Evolutionary conservation across 2,888 invertebrate genomes (phyloP).

Genomic region (Polyploca ridens): DNA sequence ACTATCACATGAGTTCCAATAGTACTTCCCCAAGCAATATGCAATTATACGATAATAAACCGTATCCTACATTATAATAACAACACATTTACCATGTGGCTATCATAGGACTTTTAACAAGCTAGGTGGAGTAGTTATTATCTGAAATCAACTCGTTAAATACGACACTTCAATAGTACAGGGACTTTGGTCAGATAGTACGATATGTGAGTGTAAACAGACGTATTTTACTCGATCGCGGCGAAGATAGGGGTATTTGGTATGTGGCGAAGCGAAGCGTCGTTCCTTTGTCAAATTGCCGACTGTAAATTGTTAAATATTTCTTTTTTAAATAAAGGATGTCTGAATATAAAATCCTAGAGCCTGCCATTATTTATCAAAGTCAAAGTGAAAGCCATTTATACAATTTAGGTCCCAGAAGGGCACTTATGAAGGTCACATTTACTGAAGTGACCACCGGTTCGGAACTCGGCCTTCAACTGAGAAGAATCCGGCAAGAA

Average conservation of each 20-base stretch:
- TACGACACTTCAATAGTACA: conserved; percentile 67
- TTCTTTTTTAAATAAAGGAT: too few species aligned
- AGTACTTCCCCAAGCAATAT: conserved; percentile 6
- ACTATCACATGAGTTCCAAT: conserved; percentile 18
- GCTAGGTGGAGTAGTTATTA: conserved; percentile 41
- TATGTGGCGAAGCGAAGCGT: neutral
- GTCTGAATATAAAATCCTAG: too few species aligned
- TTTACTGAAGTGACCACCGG: too few species aligned
- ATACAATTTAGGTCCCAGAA: too few species aligned
- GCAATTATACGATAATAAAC: neutral
- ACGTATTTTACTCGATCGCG: conserved; percentile 2
- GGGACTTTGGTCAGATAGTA: neutral
- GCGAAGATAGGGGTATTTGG: neutral
- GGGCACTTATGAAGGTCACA: too few species aligned
- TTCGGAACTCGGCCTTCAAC: too few species aligned
- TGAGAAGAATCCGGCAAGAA: too few species aligned
- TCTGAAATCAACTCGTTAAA: conserved; percentile 68
- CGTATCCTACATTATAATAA: neutral
- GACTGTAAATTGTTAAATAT: neutral
- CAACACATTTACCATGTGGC: neutral
- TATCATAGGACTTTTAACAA: conserved; percentile 28
- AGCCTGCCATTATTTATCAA: too few species aligned
- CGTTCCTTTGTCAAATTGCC: neutral
- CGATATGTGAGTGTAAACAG: conserved; percentile 4
- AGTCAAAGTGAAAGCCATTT: too few species aligned